Evolutionary conservation across 2,888 invertebrate species (phyloP).

Genomic region (Limnephilus rhombicus): DNA sequence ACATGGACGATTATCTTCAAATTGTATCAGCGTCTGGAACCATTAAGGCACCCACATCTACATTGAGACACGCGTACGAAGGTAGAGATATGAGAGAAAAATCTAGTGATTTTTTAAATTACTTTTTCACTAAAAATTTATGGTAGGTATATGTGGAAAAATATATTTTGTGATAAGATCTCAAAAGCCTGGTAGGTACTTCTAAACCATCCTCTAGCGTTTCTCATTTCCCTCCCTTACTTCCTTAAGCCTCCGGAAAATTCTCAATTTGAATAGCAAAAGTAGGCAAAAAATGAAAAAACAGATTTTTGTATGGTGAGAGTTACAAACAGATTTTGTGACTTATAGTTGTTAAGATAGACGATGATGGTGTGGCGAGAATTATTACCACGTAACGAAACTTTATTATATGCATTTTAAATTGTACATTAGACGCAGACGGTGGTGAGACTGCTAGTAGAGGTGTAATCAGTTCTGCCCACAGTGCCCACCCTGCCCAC

Average conservation of each 20-base stretch:
- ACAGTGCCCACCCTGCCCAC: too few species aligned
- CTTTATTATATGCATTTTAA: background rate
- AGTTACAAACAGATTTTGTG: too few species aligned
- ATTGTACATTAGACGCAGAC: background rate
- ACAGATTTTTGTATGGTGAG: too few species aligned
- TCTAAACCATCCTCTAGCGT: background rate
- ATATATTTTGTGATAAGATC: background rate
- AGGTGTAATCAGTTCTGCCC: background rate
- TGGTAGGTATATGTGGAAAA: background rate
- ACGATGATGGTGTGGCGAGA: too few species aligned
- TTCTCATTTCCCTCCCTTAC: background rate
- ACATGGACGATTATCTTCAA: conserved; percentile 7
- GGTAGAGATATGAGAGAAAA: background rate
- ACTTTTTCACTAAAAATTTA: background rate
- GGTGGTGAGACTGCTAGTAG: background rate
- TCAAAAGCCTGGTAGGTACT: background rate
- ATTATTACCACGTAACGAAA: too few species aligned
- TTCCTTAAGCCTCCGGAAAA: background rate
- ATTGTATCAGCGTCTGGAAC: background rate
- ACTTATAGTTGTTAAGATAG: too few species aligned
- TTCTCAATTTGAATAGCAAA: background rate
- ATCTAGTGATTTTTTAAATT: background rate
- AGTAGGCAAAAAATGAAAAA: too few species aligned
- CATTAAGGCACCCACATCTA: background rate
- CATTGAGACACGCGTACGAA: background rate